A percentile compares a stretch with the other conserved stretches of the same genome.
phyloP scores from a whole-genome alignment of 2,888 invertebrate species.

The Pycnomerus fuliginosus region DNA sequence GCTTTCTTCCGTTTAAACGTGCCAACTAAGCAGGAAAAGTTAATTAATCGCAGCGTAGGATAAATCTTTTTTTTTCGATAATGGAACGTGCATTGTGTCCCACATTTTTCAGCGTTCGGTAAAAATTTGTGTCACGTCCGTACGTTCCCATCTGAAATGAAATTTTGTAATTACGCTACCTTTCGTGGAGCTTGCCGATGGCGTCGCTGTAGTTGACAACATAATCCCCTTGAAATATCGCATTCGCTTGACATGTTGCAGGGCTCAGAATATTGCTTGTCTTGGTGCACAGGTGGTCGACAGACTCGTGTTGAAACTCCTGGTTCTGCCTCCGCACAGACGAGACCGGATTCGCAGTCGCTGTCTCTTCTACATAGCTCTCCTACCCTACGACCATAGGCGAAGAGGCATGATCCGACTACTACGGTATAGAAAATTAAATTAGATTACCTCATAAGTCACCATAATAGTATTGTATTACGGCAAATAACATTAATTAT shows the following conservation, averaged over 20 bases:
- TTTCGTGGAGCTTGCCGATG: conserved; percentile 83
- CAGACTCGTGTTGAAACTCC: conserved; percentile 68
- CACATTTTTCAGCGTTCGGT: too few relatives aligned
- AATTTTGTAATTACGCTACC: too few relatives aligned
- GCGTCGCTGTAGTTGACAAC: conserved; percentile 83
- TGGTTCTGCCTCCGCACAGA: conserved; percentile 72
- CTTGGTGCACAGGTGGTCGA: conserved; percentile 72
- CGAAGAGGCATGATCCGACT: conserved; percentile 65
- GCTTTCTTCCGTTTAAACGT: too few relatives aligned
- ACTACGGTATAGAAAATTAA: conserved; percentile 53
- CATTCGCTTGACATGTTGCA: conserved; percentile 82
- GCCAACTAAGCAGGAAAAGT: too few relatives aligned
- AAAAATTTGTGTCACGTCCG: conserved; percentile 1
- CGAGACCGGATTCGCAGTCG: conserved; percentile 81
- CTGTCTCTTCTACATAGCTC: conserved; percentile 80
- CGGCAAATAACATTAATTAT: too few relatives aligned
- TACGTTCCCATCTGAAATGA: background rate
- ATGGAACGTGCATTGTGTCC: too few relatives aligned
- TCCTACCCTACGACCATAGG: conserved; percentile 74
- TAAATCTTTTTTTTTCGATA: too few relatives aligned
- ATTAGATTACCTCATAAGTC: too few relatives aligned
- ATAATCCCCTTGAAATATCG: conserved; percentile 80
- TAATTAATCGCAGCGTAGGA: too few relatives aligned
- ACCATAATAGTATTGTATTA: too few relatives aligned
- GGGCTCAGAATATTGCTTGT: conserved; percentile 82